phyloP scores from a whole-genome alignment of 2,113 vertebrate genomes.

The Potamarius usumacintae region DNA sequence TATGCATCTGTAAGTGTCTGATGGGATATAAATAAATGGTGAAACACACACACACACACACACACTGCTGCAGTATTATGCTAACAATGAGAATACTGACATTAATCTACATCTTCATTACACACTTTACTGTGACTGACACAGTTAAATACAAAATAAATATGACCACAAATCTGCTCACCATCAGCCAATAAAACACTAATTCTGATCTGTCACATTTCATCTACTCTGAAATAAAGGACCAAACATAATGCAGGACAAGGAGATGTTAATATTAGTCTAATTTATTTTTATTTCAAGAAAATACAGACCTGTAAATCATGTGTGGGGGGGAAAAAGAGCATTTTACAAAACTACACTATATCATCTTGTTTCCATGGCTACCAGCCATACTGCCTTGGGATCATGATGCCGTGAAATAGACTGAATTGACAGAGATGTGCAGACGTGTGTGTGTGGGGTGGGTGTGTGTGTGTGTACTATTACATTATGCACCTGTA shows the following conservation, averaged over 20 bases:
- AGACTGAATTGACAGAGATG: slow-evolving; percentile 56
- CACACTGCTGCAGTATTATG: background rate
- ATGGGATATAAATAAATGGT: background rate
- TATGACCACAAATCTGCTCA: slow-evolving; percentile 10
- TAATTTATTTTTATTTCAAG: slow-evolving; percentile 10
- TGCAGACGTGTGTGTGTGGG: background rate
- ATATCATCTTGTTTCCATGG: slow-evolving; percentile 76
- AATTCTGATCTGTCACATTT: slow-evolving; percentile 17
- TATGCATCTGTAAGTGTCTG: background rate
- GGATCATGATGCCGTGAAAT: slow-evolving; percentile 57
- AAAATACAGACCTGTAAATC: slow-evolving; percentile 27
- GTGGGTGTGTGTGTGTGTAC: slow-evolving; percentile 1
- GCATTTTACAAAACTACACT: slow-evolving; percentile 28
- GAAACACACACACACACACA: background rate
- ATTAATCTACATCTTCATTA: slow-evolving; percentile 13
- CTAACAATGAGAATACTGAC: background rate
- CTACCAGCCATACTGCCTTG: slow-evolving; percentile 70
- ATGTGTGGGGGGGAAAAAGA: slow-evolving; percentile 23
- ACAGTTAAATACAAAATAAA: slow-evolving; percentile 18
- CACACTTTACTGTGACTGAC: background rate
- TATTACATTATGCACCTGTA: background rate
- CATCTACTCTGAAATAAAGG: background rate
- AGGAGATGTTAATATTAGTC: slow-evolving; percentile 6
- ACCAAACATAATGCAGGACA: background rate
- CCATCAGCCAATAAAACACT: slow-evolving; percentile 8